A percentile compares a stretch with the other conserved stretches of the same genome.
Evolutionary conservation across 2,113 vertebrate genomes (phyloP).

Genomic region (Podiceps cristatus): DNA sequence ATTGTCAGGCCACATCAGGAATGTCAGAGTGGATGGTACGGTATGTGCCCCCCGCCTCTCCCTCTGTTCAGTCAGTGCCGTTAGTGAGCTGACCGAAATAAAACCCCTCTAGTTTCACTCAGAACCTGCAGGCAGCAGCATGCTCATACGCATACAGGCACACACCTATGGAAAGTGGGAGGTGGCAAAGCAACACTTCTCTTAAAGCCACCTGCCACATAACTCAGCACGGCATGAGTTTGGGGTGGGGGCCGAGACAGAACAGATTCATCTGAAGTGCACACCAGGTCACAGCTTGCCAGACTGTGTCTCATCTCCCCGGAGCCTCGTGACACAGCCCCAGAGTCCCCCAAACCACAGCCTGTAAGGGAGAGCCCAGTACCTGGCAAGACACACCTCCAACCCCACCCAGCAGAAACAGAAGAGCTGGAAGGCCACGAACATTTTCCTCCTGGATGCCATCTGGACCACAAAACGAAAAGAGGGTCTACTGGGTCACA

Average conservation of each 20-base stretch:
- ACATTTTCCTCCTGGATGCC: not conserved
- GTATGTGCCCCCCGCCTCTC: not conserved
- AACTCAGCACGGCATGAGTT: not conserved
- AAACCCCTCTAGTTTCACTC: not conserved
- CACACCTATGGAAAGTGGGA: not conserved
- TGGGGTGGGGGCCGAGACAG: not conserved
- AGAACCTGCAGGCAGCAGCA: not conserved
- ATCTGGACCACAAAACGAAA: rapidly evolving
- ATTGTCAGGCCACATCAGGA: not conserved
- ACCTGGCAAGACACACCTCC: not conserved
- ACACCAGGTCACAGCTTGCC: not conserved
- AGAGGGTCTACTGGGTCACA: not conserved
- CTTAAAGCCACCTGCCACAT: not conserved
- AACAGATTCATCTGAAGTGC: not conserved
- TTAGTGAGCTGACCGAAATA: not conserved
- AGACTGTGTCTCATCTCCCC: not conserved
- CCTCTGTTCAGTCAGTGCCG: not conserved
- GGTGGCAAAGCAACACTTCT: not conserved
- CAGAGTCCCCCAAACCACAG: not conserved
- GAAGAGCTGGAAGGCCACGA: not conserved
- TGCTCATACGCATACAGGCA: rapidly evolving
- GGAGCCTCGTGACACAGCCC: not conserved
- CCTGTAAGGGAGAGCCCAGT: not conserved
- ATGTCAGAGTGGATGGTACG: rapidly evolving
- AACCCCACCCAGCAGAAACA: not conserved